Percentiles rank a stretch among this genome's conserved stretches.
Evolutionary conservation across 2,797 vertebrate genomes (phyloP).

Genomic region (Tenualosa ilisha): DNA sequence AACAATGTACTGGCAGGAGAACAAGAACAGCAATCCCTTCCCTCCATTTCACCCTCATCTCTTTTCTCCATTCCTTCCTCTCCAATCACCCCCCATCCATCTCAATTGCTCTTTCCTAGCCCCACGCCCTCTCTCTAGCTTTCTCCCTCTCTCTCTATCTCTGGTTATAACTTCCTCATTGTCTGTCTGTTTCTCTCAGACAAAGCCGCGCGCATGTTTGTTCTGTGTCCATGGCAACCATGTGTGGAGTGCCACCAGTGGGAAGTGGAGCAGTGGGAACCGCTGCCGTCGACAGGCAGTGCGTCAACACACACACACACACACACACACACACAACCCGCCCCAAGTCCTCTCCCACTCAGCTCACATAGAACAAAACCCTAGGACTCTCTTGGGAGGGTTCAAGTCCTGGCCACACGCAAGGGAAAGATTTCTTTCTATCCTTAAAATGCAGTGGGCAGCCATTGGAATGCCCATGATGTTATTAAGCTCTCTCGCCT

Average conservation of each 20-base stretch:
- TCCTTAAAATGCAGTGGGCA: slow-evolving; percentile 18
- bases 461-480: not conserved
- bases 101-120: not conserved
- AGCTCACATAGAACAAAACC: not conserved
- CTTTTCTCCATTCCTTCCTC: slow-evolving; percentile 7
- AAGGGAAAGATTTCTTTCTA: not conserved
- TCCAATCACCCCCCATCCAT: not conserved
- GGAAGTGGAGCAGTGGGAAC: slow-evolving; percentile 22
- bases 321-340: slow-evolving; percentile 11
- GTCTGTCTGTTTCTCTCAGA: slow-evolving; percentile 12
- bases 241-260: slow-evolving; percentile 34
- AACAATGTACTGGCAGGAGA: slow-evolving; percentile 34
- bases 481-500: not conserved
- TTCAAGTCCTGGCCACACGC: not conserved
- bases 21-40: not conserved
- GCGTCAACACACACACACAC: not conserved
- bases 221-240: slow-evolving; percentile 53
- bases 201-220: slow-evolving; percentile 40
- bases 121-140: not conserved
- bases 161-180: not conserved
- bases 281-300: not conserved
- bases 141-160: not conserved
- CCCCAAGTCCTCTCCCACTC: not conserved
- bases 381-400: not conserved
- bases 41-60: not conserved